phyloP scores from a whole-genome alignment of 2,888 invertebrate species.

The Chelonus formosanus region DNA sequence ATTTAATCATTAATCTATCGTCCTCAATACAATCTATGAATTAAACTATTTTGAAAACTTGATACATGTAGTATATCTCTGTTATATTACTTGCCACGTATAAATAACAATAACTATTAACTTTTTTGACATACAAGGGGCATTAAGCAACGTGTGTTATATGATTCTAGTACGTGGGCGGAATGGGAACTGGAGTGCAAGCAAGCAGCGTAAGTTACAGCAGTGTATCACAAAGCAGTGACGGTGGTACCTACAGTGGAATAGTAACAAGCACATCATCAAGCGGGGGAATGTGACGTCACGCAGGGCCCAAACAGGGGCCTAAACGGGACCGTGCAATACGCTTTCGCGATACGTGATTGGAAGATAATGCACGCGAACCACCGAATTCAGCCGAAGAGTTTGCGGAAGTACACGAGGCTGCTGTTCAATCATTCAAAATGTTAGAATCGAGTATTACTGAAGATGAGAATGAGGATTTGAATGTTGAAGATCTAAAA shows the following conservation, averaged over 20 bases:
- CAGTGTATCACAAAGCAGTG: slow-evolving; percentile 60
- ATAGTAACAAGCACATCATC: slow-evolving; percentile 39
- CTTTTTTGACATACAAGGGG: no score
- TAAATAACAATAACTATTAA: no score
- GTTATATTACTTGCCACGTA: no score
- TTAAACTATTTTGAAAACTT: no score
- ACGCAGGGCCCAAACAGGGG: slow-evolving; percentile 58
- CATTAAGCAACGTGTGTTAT: not conserved
- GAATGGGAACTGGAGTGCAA: slow-evolving; percentile 54
- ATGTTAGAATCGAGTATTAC: no score
- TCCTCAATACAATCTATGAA: no score
- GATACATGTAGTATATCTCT: no score
- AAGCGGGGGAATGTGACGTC: slow-evolving; percentile 57
- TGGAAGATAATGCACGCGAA: slow-evolving; percentile 40
- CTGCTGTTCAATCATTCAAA: no score
- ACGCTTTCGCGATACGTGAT: slow-evolving; percentile 61
- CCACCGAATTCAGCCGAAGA: no score
- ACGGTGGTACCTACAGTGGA: slow-evolving; percentile 51
- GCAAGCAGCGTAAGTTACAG: slow-evolving; percentile 61
- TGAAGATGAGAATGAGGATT: not conserved
- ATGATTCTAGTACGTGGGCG: slow-evolving; percentile 57
- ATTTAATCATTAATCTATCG: no score
- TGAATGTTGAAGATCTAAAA: no score
- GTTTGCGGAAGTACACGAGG: no score
- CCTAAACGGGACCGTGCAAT: slow-evolving; percentile 58